phyloP scores from a whole-genome alignment of 53 echinoderm and acorn worm genomes.

The Actinopyga echinites region DNA sequence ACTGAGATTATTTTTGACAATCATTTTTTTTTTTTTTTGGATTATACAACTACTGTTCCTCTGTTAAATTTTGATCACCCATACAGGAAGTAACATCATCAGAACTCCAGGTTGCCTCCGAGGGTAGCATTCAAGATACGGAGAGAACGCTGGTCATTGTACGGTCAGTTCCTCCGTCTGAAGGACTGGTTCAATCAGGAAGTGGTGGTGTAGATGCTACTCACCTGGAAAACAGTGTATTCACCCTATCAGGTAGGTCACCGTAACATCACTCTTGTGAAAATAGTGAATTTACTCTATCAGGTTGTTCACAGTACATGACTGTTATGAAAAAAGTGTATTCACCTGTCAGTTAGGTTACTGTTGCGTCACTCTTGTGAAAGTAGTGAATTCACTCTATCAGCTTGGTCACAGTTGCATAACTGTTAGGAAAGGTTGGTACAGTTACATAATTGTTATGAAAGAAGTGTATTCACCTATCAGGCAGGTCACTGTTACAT shows the following conservation, averaged over 20 bases:
- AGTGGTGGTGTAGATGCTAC: slow-evolving; percentile 73
- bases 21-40: too few relatives aligned
- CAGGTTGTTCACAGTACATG: slow-evolving; percentile 86
- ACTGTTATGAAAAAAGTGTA: slow-evolving; percentile 65
- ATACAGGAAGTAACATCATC: slow-evolving; percentile 19
- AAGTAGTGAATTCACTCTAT: slow-evolving; percentile 68
- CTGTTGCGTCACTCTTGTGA: too few relatives aligned
- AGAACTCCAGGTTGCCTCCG: slow-evolving; percentile 21
- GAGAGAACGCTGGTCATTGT: slow-evolving; percentile 84
- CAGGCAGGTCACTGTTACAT: slow-evolving; percentile 81
- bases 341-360: slow-evolving; percentile 76
- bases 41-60: background rate
- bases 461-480: slow-evolving; percentile 69
- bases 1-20: too few relatives aligned
- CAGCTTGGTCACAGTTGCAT: slow-evolving; percentile 72
- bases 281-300: slow-evolving; percentile 67
- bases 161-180: slow-evolving; percentile 76
- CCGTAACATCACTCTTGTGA: too few relatives aligned
- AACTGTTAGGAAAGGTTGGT: slow-evolving; percentile 64
- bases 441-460: slow-evolving; percentile 59
- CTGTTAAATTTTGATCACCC: background rate
- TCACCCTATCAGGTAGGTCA: slow-evolving; percentile 78
- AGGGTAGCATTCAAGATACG: slow-evolving; percentile 34
- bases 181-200: slow-evolving; percentile 71
- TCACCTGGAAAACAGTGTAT: slow-evolving; percentile 75